Evolutionary conservation across 2,797 vertebrate genomes (phyloP).

Genomic region (Benthosema pterotum): DNA sequence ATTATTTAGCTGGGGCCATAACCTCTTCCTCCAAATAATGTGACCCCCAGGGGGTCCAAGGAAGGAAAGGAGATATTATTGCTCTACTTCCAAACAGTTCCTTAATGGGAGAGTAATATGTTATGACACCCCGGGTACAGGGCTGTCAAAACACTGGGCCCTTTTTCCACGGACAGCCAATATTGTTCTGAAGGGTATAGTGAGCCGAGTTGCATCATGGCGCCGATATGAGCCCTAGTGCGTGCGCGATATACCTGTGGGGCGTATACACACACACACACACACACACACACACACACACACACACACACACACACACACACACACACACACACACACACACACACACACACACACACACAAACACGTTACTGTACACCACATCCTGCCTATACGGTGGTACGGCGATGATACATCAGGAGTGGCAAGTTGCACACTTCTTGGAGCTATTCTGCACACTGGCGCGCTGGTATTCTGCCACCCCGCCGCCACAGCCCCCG

Average conservation of each 20-base stretch:
- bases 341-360: slow-evolving; percentile 11
- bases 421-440: slow-evolving; percentile 27
- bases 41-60: slow-evolving; percentile 25
- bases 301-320: slow-evolving; percentile 5
- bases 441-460: slow-evolving; percentile 2
- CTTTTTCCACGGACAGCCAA: slow-evolving; percentile 55
- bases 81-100: slow-evolving; percentile 64
- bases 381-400: slow-evolving; percentile 25
- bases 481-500: too few species aligned
- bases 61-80: slow-evolving; percentile 53
- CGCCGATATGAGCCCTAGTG: slow-evolving; percentile 35
- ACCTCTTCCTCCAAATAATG: slow-evolving; percentile 40
- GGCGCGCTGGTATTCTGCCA: slow-evolving; percentile 8
- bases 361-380: slow-evolving; percentile 3
- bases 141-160: slow-evolving; percentile 73
- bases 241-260: slow-evolving; percentile 31
- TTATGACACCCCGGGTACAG: slow-evolving; percentile 70
- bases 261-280: slow-evolving; percentile 24
- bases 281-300: slow-evolving; percentile 13
- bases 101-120: slow-evolving; percentile 69
- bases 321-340: slow-evolving; percentile 6
- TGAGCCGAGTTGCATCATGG: slow-evolving; percentile 62
- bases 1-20: slow-evolving; percentile 31
- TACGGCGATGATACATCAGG: slow-evolving; percentile 3
- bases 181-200: slow-evolving; percentile 72